phyloP scores from a whole-genome alignment of 2,888 invertebrate genomes.

The Lepetodrilus schrolli region DNA sequence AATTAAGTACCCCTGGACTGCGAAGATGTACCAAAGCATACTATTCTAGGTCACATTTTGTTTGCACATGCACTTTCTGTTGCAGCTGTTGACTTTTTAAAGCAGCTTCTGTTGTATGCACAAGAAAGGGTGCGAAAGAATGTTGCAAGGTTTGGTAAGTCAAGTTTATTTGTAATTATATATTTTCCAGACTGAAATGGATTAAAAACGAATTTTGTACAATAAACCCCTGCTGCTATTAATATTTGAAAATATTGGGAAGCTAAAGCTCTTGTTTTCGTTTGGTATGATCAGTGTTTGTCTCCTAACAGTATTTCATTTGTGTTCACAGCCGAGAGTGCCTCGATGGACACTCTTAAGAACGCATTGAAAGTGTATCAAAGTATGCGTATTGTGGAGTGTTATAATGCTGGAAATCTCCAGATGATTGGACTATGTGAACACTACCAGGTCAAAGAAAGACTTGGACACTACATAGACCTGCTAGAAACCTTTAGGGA shows the following conservation, averaged over 20 bases:
- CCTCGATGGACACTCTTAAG: constrained; percentile 89
- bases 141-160: constrained; percentile 69
- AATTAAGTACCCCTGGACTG: no score
- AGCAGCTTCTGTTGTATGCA: constrained; percentile 61
- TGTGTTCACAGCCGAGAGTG: constrained; percentile 85
- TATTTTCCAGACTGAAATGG: no score
- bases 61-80: no score
- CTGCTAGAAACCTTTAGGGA: constrained; percentile 44
- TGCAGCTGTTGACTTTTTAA: constrained; percentile 69
- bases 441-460: constrained; percentile 53
- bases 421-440: constrained; percentile 58
- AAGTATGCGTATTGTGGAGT: constrained; percentile 87
- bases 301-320: no score
- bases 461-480: constrained; percentile 51
- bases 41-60: no score
- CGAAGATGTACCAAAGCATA: no score
- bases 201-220: no score
- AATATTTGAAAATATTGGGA: no score
- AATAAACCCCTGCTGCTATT: no score
- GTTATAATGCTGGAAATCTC: constrained; percentile 64
- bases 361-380: constrained; percentile 88
- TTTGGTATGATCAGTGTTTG: no score
- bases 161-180: no score
- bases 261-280: no score
- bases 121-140: constrained; percentile 64